Conservation (phyloP, 2,797 vertebrate species). For the Champsocephalus gunnari region DNA sequence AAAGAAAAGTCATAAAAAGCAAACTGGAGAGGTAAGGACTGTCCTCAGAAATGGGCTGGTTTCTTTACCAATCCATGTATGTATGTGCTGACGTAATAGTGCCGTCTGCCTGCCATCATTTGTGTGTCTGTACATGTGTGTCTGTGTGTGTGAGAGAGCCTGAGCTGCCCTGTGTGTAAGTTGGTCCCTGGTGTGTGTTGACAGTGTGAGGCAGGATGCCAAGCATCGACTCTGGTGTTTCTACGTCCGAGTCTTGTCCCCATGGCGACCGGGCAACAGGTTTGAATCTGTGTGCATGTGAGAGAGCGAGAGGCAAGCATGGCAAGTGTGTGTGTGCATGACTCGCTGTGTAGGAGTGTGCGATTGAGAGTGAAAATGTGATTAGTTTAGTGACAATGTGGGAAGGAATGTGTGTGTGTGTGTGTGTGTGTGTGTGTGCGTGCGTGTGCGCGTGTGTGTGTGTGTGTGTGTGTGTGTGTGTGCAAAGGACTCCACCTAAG, state of each 20-base stretch:
- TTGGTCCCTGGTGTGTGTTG: slow-evolving; percentile 23
- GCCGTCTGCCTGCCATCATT: slow-evolving; percentile 14
- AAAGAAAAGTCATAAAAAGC: not conserved
- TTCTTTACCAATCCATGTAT: slow-evolving; percentile 7
- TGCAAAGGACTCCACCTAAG: slow-evolving; percentile 23
- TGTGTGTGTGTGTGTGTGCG: slow-evolving; percentile 69
- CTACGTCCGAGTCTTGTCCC: slow-evolving; percentile 62
- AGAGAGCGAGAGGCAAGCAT: slow-evolving; percentile 48
- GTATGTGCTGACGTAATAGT: slow-evolving; percentile 33
- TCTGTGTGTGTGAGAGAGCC: not conserved
- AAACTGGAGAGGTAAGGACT: not conserved
- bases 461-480: slow-evolving; percentile 25
- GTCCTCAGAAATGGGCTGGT: slow-evolving; percentile 4
- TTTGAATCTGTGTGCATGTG: slow-evolving; percentile 62
- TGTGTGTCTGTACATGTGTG: slow-evolving; percentile 13
- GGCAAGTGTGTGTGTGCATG: slow-evolving; percentile 67
- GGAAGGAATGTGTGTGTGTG: slow-evolving; percentile 46
- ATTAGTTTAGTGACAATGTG: slow-evolving; percentile 70
- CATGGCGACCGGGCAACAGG: slow-evolving; percentile 75
- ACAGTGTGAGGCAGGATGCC: slow-evolving; percentile 39
- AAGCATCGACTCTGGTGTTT: slow-evolving; percentile 43
- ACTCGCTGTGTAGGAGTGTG: slow-evolving; percentile 71
- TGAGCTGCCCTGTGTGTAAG: slow-evolving; percentile 12
- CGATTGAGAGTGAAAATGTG: slow-evolving; percentile 72
- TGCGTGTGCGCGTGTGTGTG: slow-evolving; percentile 66